phyloP scores from a whole-genome alignment of 1,140 invertebrate species.

The Oscheius sp. region DNA sequence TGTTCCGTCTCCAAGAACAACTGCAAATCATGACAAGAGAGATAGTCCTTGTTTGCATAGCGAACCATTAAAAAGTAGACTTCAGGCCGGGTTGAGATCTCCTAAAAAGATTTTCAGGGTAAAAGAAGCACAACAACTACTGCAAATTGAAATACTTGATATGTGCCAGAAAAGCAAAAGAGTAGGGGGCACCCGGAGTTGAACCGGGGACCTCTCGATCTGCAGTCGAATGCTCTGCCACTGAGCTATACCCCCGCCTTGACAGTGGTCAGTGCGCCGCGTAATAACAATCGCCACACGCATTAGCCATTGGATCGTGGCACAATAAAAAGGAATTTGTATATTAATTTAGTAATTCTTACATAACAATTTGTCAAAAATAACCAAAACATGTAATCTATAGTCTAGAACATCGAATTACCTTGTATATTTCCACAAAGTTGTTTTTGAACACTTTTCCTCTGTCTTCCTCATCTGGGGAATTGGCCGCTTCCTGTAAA shows the following conservation, averaged over 20 bases:
- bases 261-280: no score
- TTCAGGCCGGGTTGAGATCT: constrained; percentile 70
- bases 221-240: constrained; percentile 67
- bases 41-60: constrained; percentile 70
- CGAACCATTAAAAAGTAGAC: constrained; percentile 70
- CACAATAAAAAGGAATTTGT: no score
- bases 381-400: no score
- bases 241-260: constrained; percentile 65
- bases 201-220: constrained; percentile 67
- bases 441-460: constrained; percentile 67
- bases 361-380: no score
- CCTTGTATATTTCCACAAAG: constrained; percentile 70
- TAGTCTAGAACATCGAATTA: neutral
- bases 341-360: no score
- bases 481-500: constrained; percentile 38
- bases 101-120: neutral
- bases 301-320: no score
- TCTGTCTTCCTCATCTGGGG: constrained; percentile 62
- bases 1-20: constrained; percentile 71
- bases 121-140: no score
- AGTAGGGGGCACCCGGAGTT: constrained; percentile 63
- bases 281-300: no score
- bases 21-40: constrained; percentile 68
- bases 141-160: no score
- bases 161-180: no score